phyloP scores from a whole-genome alignment of 2,113 vertebrate genomes.

The Pseudorasbora parva region DNA sequence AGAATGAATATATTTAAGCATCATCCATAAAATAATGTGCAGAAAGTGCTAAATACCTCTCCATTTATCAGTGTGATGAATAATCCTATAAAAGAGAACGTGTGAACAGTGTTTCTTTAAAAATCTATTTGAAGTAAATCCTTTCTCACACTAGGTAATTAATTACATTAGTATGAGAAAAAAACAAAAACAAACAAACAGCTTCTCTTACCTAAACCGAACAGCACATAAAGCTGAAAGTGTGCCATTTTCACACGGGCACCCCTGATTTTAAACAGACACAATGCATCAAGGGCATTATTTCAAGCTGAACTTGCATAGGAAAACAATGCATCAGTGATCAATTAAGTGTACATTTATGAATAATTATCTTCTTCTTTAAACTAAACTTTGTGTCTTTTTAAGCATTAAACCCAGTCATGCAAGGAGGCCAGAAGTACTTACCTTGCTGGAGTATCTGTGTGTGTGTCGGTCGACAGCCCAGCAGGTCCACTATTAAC shows the following conservation, averaged over 20 bases:
- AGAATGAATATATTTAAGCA: background rate
- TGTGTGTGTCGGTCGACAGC: background rate
- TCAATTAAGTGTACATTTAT: background rate
- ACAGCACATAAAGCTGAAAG: background rate
- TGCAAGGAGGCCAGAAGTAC: background rate
- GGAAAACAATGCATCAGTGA: background rate
- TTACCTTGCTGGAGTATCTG: background rate
- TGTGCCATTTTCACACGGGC: background rate
- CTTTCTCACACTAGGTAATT: too few relatives aligned
- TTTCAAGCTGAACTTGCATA: background rate
- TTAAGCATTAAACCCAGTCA: background rate
- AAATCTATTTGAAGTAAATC: background rate
- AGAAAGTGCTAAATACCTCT: constrained; percentile 15
- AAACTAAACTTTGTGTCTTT: background rate
- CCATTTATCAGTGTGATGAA: background rate
- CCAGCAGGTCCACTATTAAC: background rate
- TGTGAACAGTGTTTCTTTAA: background rate
- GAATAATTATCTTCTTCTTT: background rate
- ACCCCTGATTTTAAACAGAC: background rate
- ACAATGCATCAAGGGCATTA: background rate
- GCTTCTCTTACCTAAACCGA: background rate
- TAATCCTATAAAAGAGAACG: background rate
- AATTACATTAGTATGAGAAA: too few relatives aligned
- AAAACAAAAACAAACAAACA: background rate
- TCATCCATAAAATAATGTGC: background rate